Evolutionary conservation across 2,888 invertebrate species (phyloP).

Genomic region (Temnothorax unifasciatus): DNA sequence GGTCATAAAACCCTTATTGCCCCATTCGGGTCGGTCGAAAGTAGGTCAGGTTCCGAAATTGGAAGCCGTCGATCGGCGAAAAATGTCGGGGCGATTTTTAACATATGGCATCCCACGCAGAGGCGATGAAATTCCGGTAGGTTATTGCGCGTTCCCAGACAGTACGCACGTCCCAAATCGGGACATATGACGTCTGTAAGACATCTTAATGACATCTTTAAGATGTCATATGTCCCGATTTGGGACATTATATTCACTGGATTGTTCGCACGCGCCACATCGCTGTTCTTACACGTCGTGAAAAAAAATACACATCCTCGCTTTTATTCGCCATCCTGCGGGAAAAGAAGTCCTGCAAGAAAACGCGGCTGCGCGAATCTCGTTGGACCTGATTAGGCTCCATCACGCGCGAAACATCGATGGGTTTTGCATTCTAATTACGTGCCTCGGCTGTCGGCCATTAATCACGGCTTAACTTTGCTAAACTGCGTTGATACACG

Average conservation of each 20-base stretch:
- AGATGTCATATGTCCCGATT: too few relatives aligned
- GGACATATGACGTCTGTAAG: too few relatives aligned
- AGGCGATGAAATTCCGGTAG: neutral
- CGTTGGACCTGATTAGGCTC: neutral
- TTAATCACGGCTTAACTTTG: constrained; percentile 37
- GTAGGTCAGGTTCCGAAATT: constrained; percentile 47
- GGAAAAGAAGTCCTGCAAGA: neutral
- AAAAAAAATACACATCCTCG: neutral
- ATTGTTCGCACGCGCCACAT: neutral
- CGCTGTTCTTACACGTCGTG: too few relatives aligned
- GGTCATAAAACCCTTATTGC: constrained; percentile 19
- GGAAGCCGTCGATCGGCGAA: constrained; percentile 30
- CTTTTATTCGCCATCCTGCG: neutral
- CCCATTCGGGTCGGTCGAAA: constrained; percentile 18
- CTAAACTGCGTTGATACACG: constrained; percentile 2
- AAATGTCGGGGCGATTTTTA: constrained; percentile 17
- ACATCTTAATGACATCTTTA: too few relatives aligned
- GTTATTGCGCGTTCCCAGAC: too few relatives aligned
- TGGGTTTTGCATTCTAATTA: constrained; percentile 40
- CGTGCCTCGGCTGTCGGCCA: constrained; percentile 2
- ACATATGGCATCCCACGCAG: constrained; percentile 26
- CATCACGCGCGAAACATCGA: neutral
- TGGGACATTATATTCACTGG: too few relatives aligned
- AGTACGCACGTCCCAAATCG: too few relatives aligned
- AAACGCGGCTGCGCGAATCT: neutral